Conservation (phyloP, 2,797 vertebrate species). For the Tolypeutes matacus region DNA sequence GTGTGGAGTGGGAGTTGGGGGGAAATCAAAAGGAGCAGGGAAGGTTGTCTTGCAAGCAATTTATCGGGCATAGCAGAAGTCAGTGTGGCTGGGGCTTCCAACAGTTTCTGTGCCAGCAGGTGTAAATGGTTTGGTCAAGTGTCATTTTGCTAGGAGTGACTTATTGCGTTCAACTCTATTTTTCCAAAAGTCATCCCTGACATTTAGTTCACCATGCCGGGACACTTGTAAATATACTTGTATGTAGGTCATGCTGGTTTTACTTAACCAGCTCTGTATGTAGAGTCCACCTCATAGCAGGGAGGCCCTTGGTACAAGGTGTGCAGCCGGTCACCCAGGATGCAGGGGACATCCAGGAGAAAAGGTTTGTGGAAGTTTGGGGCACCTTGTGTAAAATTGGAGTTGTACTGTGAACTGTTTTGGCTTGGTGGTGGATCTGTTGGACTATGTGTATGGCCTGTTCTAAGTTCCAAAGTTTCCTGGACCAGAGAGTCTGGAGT, state of each 20-base stretch:
- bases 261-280: neutral
- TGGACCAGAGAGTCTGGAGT: neutral
- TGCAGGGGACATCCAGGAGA: neutral
- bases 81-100: neutral
- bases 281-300: neutral
- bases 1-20: neutral
- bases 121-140: neutral
- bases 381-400: neutral
- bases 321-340: neutral
- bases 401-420: neutral
- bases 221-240: neutral
- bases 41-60: neutral
- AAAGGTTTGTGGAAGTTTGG: neutral
- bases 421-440: neutral
- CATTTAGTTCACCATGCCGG: neutral
- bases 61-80: neutral
- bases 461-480: constrained; percentile 3
- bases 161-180: neutral
- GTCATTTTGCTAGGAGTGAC: neutral
- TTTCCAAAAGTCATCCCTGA: constrained; percentile 10
- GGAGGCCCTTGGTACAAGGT: neutral
- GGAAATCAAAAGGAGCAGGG: neutral
- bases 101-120: neutral
- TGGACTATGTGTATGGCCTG: neutral
- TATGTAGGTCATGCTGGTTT: neutral